phyloP scores from a whole-genome alignment of 2,797 vertebrate species.

The Anguilla anguilla region DNA sequence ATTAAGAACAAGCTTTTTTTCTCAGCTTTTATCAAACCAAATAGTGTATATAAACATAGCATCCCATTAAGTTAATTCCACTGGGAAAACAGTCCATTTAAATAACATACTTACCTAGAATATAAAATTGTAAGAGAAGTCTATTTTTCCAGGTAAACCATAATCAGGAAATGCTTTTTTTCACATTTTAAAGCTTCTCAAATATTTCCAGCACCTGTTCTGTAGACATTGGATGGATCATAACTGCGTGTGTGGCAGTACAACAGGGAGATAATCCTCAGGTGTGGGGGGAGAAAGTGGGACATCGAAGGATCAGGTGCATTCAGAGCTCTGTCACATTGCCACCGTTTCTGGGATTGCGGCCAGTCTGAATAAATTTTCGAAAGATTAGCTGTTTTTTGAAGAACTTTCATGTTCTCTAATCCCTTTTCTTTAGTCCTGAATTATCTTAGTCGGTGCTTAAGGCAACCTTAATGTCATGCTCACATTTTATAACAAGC shows the following conservation, averaged over 20 bases:
- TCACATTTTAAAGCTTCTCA: no score
- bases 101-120: not conserved
- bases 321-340: not conserved
- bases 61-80: not conserved
- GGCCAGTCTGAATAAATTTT: not conserved
- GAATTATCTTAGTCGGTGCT: not conserved
- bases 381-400: not conserved
- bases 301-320: not conserved
- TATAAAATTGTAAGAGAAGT: no score
- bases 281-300: slow-evolving; percentile 1
- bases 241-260: not conserved
- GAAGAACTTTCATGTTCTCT: not conserved
- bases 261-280: slow-evolving; percentile 2
- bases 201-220: not conserved
- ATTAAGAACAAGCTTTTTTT: no score
- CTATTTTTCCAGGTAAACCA: no score
- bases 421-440: not conserved
- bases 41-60: no score
- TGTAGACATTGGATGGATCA: not conserved
- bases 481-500: not conserved
- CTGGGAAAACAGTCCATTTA: not conserved
- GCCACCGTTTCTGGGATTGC: not conserved
- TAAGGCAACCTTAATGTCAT: not conserved
- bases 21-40: no score
- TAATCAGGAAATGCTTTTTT: no score